Percentiles rank a stretch among this genome's conserved stretches.
phyloP scores from a whole-genome alignment of 2,888 invertebrate species.

The Tachina fera region DNA sequence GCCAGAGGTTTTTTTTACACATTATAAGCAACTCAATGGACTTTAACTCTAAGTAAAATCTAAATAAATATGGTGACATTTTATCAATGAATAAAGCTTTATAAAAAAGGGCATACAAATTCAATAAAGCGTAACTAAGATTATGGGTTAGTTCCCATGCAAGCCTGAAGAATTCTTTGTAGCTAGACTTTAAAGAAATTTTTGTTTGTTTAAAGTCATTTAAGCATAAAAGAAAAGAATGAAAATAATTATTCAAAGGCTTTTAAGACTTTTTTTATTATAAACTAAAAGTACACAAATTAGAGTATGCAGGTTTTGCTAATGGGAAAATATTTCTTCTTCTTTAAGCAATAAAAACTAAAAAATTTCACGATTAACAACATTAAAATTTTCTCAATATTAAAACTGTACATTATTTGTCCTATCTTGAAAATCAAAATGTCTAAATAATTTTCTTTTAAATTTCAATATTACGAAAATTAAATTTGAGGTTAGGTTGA shows the following conservation, averaged over 20 bases:
- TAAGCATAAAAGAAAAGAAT: not conserved
- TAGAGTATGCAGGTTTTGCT: too few relatives aligned
- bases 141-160: conserved; percentile 13
- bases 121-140: not conserved
- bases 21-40: not conserved
- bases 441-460: too few relatives aligned
- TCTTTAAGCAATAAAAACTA: too few relatives aligned
- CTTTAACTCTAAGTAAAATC: not conserved
- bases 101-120: not conserved
- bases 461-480: too few relatives aligned
- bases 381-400: not conserved
- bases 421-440: too few relatives aligned
- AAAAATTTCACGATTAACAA: too few relatives aligned
- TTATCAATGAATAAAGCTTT: not conserved
- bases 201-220: conserved; percentile 12
- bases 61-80: conserved; percentile 5
- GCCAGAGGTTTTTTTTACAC: not conserved
- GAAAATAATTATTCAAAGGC: not conserved
- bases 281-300: not conserved
- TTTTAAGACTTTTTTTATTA: not conserved
- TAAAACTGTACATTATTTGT: too few relatives aligned
- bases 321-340: too few relatives aligned
- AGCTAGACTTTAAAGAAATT: conserved; percentile 11
- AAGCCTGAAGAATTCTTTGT: not conserved
- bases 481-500: conserved; percentile 36